phyloP scores from a whole-genome alignment of 2,888 invertebrate species.

The Cremastinae sp. region DNA sequence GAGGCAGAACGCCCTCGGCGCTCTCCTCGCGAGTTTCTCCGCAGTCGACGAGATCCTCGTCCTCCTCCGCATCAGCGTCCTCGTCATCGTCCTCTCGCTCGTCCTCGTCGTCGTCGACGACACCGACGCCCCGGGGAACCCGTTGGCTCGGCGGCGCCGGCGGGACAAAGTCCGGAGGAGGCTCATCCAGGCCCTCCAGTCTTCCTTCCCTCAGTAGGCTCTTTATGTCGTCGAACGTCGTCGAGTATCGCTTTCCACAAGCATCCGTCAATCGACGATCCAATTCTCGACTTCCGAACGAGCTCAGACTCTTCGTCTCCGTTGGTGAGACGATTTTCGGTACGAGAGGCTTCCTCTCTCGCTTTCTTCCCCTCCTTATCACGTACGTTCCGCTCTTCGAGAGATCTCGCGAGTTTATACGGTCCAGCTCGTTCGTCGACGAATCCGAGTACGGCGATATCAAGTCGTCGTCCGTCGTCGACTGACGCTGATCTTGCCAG shows the following conservation, averaged over 20 bases:
- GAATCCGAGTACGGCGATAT: slow-evolving; percentile 87
- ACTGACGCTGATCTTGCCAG: slow-evolving; percentile 88
- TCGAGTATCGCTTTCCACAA: slow-evolving; percentile 85
- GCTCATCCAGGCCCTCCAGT: slow-evolving; percentile 80
- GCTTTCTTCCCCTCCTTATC: slow-evolving; percentile 87
- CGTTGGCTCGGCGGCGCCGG: slow-evolving; percentile 85
- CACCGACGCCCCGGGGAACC: slow-evolving; percentile 86
- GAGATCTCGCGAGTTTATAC: slow-evolving; percentile 80
- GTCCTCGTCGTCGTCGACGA: slow-evolving; percentile 83
- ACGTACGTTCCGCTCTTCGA: slow-evolving; percentile 89
- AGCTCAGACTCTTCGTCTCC: slow-evolving; percentile 81
- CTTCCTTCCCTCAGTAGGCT: slow-evolving; percentile 88
- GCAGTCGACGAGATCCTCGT: slow-evolving; percentile 72
- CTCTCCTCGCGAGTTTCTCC: slow-evolving; percentile 31
- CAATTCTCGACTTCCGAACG: slow-evolving; percentile 82
- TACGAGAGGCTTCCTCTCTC: slow-evolving; percentile 85
- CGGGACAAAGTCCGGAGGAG: slow-evolving; percentile 84
- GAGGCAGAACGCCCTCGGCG: slow-evolving; percentile 35
- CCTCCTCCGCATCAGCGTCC: slow-evolving; percentile 82
- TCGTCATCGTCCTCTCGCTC: slow-evolving; percentile 82
- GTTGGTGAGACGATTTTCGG: slow-evolving; percentile 82
- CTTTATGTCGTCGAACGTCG: slow-evolving; percentile 89
- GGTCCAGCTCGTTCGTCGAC: slow-evolving; percentile 79
- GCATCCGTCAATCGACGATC: slow-evolving; percentile 83
- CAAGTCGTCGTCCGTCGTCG: slow-evolving; percentile 86